Conservation (phyloP, 2,888 invertebrate genomes). For the Drosophila peninsularis region DNA sequence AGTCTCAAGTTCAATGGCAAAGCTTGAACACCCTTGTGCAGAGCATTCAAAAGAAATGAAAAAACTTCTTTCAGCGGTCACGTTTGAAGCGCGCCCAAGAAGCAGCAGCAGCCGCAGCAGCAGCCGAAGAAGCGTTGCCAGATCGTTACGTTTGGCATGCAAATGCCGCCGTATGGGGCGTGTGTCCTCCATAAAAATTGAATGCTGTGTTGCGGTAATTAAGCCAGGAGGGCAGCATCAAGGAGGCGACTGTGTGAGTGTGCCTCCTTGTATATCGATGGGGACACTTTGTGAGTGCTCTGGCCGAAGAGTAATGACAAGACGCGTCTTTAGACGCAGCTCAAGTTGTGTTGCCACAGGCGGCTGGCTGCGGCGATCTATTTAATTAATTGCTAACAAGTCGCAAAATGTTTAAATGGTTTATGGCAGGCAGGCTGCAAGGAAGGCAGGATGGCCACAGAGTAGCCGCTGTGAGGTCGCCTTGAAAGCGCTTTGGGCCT, state of each 20-base stretch:
- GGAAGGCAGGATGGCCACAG: neutral
- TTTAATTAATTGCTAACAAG: constrained; percentile 82
- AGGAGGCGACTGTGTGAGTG: neutral
- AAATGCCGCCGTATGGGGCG: constrained; percentile 70
- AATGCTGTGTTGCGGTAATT: constrained; percentile 64
- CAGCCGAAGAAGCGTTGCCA: constrained; percentile 58
- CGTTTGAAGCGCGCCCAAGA: constrained; percentile 60
- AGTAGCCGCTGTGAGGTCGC: constrained; percentile 18
- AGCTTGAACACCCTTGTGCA: neutral
- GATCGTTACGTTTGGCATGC: constrained; percentile 60
- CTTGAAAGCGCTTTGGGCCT: constrained; percentile 62
- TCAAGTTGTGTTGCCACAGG: constrained; percentile 58
- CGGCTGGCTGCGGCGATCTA: constrained; percentile 71
- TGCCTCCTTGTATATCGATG: constrained; percentile 32
- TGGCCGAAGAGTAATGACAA: constrained; percentile 67
- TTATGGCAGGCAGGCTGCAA: constrained; percentile 46
- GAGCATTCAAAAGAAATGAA: neutral
- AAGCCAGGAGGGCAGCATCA: constrained; percentile 36
- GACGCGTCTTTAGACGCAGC: constrained; percentile 28
- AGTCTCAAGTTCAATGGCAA: neutral
- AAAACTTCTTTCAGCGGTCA: constrained; percentile 37
- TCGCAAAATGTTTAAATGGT: constrained; percentile 78
- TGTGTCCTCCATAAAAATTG: constrained; percentile 79
- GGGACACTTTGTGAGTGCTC: constrained; percentile 55
- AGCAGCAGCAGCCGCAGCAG: neutral